Conservation (phyloP, 2,888 invertebrate genomes). For the Polymixis lichenea region DNA sequence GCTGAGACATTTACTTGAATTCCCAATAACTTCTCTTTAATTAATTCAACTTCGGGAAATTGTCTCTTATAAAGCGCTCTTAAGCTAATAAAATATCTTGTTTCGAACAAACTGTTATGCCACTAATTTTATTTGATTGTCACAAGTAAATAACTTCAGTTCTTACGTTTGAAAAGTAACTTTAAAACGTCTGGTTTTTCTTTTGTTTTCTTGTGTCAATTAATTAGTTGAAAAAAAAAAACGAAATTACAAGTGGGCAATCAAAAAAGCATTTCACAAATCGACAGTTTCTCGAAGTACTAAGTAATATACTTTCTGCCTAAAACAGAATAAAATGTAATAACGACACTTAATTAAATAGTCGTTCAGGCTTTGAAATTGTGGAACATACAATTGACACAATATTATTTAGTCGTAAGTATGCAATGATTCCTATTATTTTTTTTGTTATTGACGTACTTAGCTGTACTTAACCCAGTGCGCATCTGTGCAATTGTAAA, state of each 20-base stretch:
- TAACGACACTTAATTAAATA: too few relatives aligned
- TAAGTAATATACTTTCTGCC: neutral
- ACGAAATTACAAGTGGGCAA: neutral
- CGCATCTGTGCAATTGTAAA: too few relatives aligned
- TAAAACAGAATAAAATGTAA: neutral
- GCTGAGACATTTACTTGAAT: slow-evolving; percentile 24
- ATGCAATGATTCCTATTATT: neutral
- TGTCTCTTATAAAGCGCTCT: neutral
- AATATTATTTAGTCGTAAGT: neutral
- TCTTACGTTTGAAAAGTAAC: neutral
- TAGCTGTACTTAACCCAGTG: neutral
- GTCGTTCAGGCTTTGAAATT: too few relatives aligned
- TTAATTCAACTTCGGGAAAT: slow-evolving; percentile 24
- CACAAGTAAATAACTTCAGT: neutral
- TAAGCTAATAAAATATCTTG: slow-evolving; percentile 4
- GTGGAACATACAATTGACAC: neutral
- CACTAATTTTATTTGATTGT: neutral
- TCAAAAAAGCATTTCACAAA: neutral
- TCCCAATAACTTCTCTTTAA: slow-evolving; percentile 12
- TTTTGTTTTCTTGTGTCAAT: neutral
- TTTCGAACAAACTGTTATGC: neutral
- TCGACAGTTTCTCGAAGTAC: neutral
- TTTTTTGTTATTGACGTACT: neutral
- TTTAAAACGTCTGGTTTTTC: neutral
- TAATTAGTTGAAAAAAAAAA: neutral